phyloP scores from a whole-genome alignment of 1,140 invertebrate genomes.

The Pteromalus puparum region DNA sequence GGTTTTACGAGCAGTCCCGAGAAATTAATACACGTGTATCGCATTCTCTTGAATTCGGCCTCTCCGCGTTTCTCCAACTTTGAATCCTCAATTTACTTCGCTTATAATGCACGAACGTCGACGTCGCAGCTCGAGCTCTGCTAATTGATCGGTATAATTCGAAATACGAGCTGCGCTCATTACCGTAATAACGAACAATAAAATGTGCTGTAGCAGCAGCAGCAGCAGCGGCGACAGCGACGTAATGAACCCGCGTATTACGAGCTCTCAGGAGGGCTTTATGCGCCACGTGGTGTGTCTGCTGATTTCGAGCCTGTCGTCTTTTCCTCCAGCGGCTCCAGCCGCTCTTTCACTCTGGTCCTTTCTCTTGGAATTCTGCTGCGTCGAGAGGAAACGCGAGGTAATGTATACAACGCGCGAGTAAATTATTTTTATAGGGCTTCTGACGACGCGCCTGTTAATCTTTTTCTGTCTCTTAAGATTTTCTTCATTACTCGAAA shows the following conservation, averaged over 20 bases:
- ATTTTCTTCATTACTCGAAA: slow-evolving; percentile 6
- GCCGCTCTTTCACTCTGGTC: background rate
- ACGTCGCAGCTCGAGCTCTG: background rate
- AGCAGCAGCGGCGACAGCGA: background rate
- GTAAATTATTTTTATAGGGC: slow-evolving; percentile 31
- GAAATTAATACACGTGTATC: slow-evolving; percentile 61
- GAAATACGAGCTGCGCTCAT: slow-evolving; percentile 59
- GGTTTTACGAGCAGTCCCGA: slow-evolving; percentile 62
- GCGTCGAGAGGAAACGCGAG: background rate
- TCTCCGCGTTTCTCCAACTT: background rate
- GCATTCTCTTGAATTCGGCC: slow-evolving; percentile 60
- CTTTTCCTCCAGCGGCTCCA: background rate
- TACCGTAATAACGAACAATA: slow-evolving; percentile 58
- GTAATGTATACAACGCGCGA: background rate
- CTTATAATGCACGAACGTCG: background rate
- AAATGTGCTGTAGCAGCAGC: background rate
- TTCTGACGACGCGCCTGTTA: background rate
- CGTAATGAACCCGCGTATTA: slow-evolving; percentile 43
- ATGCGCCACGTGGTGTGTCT: slow-evolving; percentile 15
- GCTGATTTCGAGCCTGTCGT: background rate
- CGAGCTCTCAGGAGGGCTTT: background rate
- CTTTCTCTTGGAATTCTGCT: background rate
- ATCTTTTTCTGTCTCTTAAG: slow-evolving; percentile 20
- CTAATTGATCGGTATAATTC: slow-evolving; percentile 64
- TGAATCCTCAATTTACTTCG: background rate